These are phyloP conservation scores for Erythrocercus mccallii DNA, from an alignment of 2,113 vertebrate genomes.

Conservation along the genomic window DNA sequence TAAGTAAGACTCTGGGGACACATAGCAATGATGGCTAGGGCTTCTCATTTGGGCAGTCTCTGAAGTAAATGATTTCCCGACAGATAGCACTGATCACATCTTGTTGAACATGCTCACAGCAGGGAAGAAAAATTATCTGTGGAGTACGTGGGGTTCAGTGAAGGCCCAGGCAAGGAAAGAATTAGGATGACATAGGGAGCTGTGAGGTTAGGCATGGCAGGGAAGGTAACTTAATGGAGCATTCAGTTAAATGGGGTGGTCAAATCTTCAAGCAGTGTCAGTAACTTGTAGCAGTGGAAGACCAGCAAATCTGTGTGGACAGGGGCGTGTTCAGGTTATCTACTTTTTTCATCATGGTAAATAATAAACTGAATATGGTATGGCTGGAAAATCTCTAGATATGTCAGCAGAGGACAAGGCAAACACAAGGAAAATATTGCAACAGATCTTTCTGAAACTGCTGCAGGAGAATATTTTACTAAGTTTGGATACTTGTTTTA, in stretches of 20 bases:
- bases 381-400: background rate
- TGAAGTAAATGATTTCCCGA: background rate
- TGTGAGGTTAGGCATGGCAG: background rate
- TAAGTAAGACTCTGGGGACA: background rate
- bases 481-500: background rate
- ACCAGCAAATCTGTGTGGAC: background rate
- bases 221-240: background rate
- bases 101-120: background rate
- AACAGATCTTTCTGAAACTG: background rate
- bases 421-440: background rate
- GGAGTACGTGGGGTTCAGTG: background rate
- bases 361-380: background rate
- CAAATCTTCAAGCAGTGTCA: background rate
- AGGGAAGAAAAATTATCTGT: background rate
- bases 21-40: background rate
- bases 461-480: background rate
- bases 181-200: background rate
- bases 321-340: background rate
- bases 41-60: background rate
- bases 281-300: background rate
- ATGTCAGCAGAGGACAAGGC: background rate
- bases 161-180: background rate
- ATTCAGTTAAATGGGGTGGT: background rate
- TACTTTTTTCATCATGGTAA: background rate
- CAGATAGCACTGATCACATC: background rate